Conservation (phyloP, 2,888 invertebrate genomes). For the Leptothorax acervorum region DNA sequence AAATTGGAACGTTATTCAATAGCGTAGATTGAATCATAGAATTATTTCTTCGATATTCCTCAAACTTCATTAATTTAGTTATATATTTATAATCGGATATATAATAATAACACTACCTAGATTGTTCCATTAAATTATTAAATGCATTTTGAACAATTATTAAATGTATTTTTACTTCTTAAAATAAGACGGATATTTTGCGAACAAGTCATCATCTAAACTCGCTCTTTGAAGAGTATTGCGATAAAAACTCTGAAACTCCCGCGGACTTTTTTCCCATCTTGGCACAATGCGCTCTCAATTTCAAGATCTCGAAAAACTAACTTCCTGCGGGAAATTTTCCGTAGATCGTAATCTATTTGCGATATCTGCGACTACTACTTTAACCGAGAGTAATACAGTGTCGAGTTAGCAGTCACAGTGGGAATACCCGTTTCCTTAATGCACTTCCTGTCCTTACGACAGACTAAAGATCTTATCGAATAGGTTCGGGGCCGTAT, state of each 20-base stretch:
- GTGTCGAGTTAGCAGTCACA: conserved; percentile 61
- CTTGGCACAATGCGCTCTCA: neutral
- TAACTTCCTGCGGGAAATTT: conserved; percentile 38
- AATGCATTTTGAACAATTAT: neutral
- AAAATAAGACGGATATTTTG: neutral
- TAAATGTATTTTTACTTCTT: neutral
- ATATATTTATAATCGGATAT: neutral
- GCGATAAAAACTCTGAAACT: neutral
- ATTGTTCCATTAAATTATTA: neutral
- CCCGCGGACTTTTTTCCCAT: neutral
- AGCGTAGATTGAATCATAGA: neutral
- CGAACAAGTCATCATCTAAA: neutral
- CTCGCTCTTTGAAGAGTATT: neutral
- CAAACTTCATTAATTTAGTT: neutral
- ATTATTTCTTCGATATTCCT: conserved; percentile 16
- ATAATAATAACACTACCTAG: neutral
- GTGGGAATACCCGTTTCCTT: conserved; percentile 63
- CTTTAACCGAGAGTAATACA: conserved; percentile 49
- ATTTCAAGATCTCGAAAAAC: conserved; percentile 24
- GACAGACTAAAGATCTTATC: conserved; percentile 71
- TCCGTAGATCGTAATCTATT: conserved; percentile 43
- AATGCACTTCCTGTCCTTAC: conserved; percentile 67
- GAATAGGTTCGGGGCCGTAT: conserved; percentile 63
- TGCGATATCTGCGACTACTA: conserved; percentile 42
- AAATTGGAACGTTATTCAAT: conserved; percentile 9